A percentile compares a stretch with the other conserved stretches of the same genome.
Evolutionary conservation across 2,888 invertebrate genomes (phyloP).

Genomic region (Crepidodera aurea): DNA sequence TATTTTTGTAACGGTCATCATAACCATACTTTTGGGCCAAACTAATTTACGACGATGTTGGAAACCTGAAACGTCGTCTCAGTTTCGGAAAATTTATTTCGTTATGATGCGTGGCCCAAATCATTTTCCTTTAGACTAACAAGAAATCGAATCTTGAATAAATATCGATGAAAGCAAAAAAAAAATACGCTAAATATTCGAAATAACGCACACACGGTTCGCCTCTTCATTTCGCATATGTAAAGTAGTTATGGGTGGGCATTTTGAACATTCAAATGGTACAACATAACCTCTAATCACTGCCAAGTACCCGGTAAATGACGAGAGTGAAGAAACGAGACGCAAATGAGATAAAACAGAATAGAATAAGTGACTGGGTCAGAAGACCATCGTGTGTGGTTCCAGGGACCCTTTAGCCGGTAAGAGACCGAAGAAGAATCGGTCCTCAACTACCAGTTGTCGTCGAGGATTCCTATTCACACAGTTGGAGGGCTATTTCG

Average conservation of each 20-base stretch:
- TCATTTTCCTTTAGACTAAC: neutral
- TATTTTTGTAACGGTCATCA: neutral
- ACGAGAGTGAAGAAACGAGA: constrained; percentile 13
- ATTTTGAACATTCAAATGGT: constrained; percentile 15
- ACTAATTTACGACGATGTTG: neutral
- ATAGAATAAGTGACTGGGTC: constrained; percentile 34
- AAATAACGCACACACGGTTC: neutral
- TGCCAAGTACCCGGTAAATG: constrained; percentile 15
- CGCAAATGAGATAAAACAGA: constrained; percentile 35
- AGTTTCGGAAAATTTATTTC: neutral
- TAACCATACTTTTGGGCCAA: neutral
- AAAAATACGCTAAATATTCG: too few relatives aligned
- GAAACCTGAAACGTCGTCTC: neutral
- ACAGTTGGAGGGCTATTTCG: constrained; percentile 5
- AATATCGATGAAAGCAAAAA: too few relatives aligned
- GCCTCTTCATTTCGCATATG: neutral
- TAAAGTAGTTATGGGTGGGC: constrained; percentile 7
- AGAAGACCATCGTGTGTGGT: constrained; percentile 34
- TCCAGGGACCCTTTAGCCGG: constrained; percentile 28
- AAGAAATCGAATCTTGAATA: too few relatives aligned
- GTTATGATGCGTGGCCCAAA: neutral
- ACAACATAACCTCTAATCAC: constrained; percentile 21
- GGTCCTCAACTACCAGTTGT: constrained; percentile 45
- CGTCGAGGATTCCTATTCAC: constrained; percentile 41
- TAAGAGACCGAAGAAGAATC: constrained; percentile 44